These are phyloP conservation scores for Sylvia borin DNA, from an alignment of 2,797 vertebrate species.

Conservation along the genomic window DNA sequence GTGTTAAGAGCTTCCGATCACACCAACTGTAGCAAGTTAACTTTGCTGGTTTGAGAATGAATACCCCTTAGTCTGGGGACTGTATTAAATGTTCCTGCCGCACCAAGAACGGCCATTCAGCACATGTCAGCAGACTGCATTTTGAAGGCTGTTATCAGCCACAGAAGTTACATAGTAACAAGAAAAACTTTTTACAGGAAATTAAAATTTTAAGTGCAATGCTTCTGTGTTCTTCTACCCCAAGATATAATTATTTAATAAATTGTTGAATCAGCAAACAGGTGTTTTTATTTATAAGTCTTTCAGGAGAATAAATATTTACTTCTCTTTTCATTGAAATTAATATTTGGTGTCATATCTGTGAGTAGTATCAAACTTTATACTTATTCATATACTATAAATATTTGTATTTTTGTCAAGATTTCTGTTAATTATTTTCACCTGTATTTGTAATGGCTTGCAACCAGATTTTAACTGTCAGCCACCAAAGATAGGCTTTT, in stretches of 20 bases:
- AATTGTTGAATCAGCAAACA: neutral
- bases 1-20: neutral
- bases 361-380: neutral
- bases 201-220: neutral
- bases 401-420: neutral
- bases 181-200: neutral
- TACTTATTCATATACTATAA: neutral
- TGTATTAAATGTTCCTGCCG: neutral
- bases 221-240: neutral
- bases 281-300: neutral
- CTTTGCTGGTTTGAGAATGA: neutral
- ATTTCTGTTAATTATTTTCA: neutral
- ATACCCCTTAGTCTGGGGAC: neutral
- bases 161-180: neutral
- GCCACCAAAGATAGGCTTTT: neutral
- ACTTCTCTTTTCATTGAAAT: neutral
- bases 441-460: neutral
- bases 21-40: neutral
- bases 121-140: neutral
- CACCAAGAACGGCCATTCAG: neutral
- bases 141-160: rapidly evolving
- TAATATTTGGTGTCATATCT: neutral
- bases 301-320: neutral
- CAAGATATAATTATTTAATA: neutral
- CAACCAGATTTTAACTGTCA: neutral